Evolutionary conservation across 2,113 vertebrate species (phyloP).

Genomic region (Synchiropus splendidus): DNA sequence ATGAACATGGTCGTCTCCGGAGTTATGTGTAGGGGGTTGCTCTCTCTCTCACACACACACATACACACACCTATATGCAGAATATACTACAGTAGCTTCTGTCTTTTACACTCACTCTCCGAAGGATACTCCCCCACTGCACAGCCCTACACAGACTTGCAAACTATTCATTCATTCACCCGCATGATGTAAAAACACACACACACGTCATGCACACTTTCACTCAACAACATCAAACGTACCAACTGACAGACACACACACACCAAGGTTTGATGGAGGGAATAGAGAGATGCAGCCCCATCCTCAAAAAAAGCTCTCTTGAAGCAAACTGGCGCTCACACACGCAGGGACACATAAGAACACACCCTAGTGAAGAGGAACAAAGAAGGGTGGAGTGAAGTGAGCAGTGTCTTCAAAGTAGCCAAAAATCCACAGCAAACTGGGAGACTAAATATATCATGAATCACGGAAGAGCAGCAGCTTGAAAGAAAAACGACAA

Average conservation of each 20-base stretch:
- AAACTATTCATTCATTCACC: conserved; percentile 20
- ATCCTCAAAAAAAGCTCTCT: conserved; percentile 39
- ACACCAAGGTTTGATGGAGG: too few species aligned
- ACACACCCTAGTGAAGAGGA: conserved; percentile 46
- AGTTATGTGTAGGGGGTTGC: conserved; percentile 21
- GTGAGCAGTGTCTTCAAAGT: conserved; percentile 9
- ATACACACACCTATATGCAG: conserved; percentile 31
- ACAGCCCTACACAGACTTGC: conserved; percentile 21
- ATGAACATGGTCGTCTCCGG: conserved; percentile 67
- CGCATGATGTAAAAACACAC: conserved; percentile 14
- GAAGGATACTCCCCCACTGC: conserved; percentile 18
- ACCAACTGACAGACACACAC: conserved; percentile 21
- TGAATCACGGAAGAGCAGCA: conserved; percentile 1
- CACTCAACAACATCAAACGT: conserved; percentile 39
- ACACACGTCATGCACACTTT: conserved; percentile 11
- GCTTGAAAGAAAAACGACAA: too few species aligned
- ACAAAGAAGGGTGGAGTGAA: conserved; percentile 55
- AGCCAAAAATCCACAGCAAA: too few species aligned
- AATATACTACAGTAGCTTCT: conserved; percentile 1
- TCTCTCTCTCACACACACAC: too few species aligned
- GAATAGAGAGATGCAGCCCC: conserved; percentile 30
- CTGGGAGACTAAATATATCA: too few species aligned
- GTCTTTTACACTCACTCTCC: conserved; percentile 4
- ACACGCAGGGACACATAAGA: conserved; percentile 3
- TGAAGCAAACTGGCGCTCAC: conserved; percentile 12